Evolutionary conservation across 2,888 invertebrate species (phyloP).

Genomic region (Melieria picta): DNA sequence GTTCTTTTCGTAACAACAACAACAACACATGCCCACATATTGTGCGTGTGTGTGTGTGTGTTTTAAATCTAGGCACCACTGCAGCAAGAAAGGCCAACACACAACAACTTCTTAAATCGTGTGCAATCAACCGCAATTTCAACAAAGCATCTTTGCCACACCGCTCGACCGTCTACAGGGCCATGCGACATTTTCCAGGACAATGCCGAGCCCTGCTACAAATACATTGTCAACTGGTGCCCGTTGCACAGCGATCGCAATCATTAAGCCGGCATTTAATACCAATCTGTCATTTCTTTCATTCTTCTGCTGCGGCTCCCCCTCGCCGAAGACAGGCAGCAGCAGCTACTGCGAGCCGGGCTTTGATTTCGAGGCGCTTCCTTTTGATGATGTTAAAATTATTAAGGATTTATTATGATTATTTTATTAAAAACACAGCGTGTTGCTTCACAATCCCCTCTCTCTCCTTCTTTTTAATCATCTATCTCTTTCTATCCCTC

Average conservation of each 20-base stretch:
- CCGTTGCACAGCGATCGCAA: conserved; percentile 31
- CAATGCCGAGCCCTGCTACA: conserved; percentile 6
- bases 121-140: conserved; percentile 47
- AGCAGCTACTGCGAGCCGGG: too few relatives aligned
- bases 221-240: neutral
- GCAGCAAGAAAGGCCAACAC: conserved; percentile 3
- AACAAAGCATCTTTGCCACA: conserved; percentile 11
- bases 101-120: conserved; percentile 41
- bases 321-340: too few relatives aligned
- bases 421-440: conserved; percentile 64
- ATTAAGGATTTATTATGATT: conserved; percentile 66
- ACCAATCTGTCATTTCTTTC: conserved; percentile 51
- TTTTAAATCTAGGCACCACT: neutral
- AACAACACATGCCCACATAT: too few relatives aligned
- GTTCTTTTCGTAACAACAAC: too few relatives aligned
- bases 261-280: conserved; percentile 61
- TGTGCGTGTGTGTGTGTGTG: too few relatives aligned
- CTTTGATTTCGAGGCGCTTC: conserved; percentile 46
- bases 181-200: neutral
- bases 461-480: neutral
- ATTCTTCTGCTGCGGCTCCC: neutral
- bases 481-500: too few relatives aligned
- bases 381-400: conserved; percentile 63
- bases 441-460: conserved; percentile 33
- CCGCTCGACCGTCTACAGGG: neutral